Conservation (phyloP, 2,113 vertebrate species). For the Taurulus bubalis region DNA sequence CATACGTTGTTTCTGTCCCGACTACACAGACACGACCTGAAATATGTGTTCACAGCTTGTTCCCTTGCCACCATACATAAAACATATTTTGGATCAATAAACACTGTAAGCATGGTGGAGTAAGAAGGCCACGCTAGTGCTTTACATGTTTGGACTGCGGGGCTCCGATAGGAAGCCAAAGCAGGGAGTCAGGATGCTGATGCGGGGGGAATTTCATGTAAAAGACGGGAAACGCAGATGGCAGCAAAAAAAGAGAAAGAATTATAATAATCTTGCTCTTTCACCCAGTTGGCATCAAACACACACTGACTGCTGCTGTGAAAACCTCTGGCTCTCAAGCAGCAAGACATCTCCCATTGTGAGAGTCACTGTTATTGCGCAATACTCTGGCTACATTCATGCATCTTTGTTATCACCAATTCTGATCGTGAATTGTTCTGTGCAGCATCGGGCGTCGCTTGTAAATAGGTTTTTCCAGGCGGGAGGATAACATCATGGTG, state of each 20-base stretch:
- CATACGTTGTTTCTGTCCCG: neutral
- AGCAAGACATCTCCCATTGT: slow-evolving; percentile 1
- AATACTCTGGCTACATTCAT: neutral
- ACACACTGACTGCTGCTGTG: slow-evolving; percentile 3
- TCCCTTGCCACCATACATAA: neutral
- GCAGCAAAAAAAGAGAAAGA: slow-evolving; percentile 24
- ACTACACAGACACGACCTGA: neutral
- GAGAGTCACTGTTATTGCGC: neutral
- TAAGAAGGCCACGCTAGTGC: neutral
- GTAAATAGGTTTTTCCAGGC: slow-evolving; percentile 8
- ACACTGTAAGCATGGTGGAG: neutral
- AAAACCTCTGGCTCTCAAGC: neutral
- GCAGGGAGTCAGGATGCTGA: neutral
- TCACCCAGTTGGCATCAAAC: slow-evolving; percentile 12
- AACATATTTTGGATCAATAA: neutral
- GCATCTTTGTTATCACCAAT: neutral
- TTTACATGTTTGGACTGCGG: neutral
- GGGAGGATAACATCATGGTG: slow-evolving; percentile 7
- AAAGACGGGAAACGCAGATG: slow-evolving; percentile 22
- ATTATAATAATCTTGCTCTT: slow-evolving; percentile 8
- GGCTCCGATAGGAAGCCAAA: neutral
- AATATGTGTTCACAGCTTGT: neutral
- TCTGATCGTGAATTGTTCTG: neutral
- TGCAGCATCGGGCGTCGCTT: neutral
- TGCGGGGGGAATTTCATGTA: slow-evolving; percentile 4